Base-by-base conservation (phyloP, 2,113 vertebrate genomes). In the Okapia johnstoni region DNA sequence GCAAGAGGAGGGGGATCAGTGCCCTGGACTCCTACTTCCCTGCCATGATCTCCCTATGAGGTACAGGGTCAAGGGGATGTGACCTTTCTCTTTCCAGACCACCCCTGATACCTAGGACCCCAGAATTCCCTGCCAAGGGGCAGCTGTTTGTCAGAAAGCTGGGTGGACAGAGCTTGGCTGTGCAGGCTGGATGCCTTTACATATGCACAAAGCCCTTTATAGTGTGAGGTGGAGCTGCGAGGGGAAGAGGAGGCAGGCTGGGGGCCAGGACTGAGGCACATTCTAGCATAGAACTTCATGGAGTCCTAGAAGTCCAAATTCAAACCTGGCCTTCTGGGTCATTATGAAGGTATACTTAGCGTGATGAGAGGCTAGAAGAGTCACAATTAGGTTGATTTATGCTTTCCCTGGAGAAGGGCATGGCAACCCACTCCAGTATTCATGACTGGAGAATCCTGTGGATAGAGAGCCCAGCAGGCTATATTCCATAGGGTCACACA, bases 291-390 rank as follows among this genome's bases (percentile, higher is more conserved):
- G 86, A 94, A 88, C 36, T 60, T 50, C 28, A 57, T 88, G 48
- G 80, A 84, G 25, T 54, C 52, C 40, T 89, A 15, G 36, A 86
- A 58, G 73, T 89, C 61, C 40, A 52, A 96, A 58, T 86, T 77
- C 85, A 94, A 40, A 86, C 15, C 43, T 76, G n/a, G 54, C 28
- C 79, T 96, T 86, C 33, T 0, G 28, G 58, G n/a, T 84, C 5
- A 8, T 52, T 63, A 25, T 19, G 55, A 85, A 96, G 40, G 11
- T 33, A 43, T 30, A 43, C 33, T 84, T 61, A 57, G 50, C 36
- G 30, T 36, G 43, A 61, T 14, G 30, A 48, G 36, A 85, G 40
- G n/a, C n/a, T 21, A 79, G 40, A 93, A 26, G 15, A 36, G 48
- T 66, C 54, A 90, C 4, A 90, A 2, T 54, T n/a, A 88, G 52